These are phyloP conservation scores for Trematomus loennbergii DNA, from an alignment of 2,113 vertebrate genomes.

Conservation along the genomic window DNA sequence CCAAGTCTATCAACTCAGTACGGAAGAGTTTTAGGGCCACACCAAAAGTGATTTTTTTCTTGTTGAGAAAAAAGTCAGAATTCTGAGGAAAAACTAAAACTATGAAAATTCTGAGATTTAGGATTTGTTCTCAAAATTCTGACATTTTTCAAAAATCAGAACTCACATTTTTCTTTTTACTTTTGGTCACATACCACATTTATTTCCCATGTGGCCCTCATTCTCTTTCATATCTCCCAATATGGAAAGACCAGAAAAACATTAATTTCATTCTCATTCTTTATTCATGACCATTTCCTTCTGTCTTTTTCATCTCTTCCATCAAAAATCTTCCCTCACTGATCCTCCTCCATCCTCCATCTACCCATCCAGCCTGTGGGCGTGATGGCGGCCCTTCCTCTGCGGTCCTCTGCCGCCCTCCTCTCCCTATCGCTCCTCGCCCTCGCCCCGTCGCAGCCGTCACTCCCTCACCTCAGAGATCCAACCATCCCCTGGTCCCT, in stretches of 20 bases:
- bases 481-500: slow-evolving; percentile 56
- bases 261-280: slow-evolving; percentile 30
- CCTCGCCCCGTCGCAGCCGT: slow-evolving; percentile 66
- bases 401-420: slow-evolving; percentile 62
- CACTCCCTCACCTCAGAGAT: slow-evolving; percentile 62
- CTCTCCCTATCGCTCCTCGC: slow-evolving; percentile 65
- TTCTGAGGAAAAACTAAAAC: too few relatives aligned
- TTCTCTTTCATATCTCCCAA: too few relatives aligned
- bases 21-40: too few relatives aligned
- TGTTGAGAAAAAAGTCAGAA: too few relatives aligned
- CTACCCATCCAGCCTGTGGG: slow-evolving; percentile 53
- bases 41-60: too few relatives aligned
- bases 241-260: too few relatives aligned
- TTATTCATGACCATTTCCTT: slow-evolving; percentile 24
- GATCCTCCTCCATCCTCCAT: slow-evolving; percentile 32
- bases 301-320: slow-evolving; percentile 30
- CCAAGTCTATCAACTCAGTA: not conserved
- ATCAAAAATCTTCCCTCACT: slow-evolving; percentile 10
- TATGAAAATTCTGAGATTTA: too few relatives aligned
- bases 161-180: too few relatives aligned
- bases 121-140: too few relatives aligned
- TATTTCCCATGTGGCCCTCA: too few relatives aligned
- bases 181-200: too few relatives aligned
- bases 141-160: too few relatives aligned
- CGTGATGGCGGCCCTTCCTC: slow-evolving; percentile 40